Evolutionary conservation across 1,140 invertebrate genomes (phyloP), one percentile per base, ranked within the genome.

Genomic region (Drosophila parvula): DNA sequence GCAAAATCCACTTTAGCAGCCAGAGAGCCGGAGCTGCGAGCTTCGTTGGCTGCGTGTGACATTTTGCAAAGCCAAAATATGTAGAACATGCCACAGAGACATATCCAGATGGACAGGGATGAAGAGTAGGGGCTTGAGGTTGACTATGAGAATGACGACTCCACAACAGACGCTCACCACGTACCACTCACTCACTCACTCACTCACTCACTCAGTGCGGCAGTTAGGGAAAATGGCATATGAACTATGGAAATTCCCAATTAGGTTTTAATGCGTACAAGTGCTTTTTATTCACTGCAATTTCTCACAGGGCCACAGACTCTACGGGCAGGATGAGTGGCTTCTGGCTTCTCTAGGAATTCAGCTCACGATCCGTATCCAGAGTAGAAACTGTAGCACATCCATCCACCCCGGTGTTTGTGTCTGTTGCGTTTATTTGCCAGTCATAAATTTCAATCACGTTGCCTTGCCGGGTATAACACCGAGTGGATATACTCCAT

Each of bases 401-500:
- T 53, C 9, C 51, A 55, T 22, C 28, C 78, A 22, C 43, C 43
- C 44, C 9, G 53, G 18, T 55, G 51, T 55, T 38, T 41, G 48
- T 70, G 69, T 68, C 74, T 79, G 78, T 77, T 86, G 65, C 70
- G 76, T 78, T 58, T 77, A 88, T 84, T 89, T 89, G 78, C 78
- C 84, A 90, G 84, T 89, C 84, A 89, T 89, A 89, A 89, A 89
- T 89, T 89, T 89, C 84, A 89, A 89, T 89, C 84, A 89, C 84
- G 84, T 89, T 89, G 84, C 81, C 84, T 84, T 89, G 84, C 82
- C 84, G 77, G 74, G 41, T 75, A 85, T 88, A 88, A 89, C 84
- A 78, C 83, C 76, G 63, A 86, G 79, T 86, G 79, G 84, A 88
- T 88, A 88, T 71, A 89, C 83, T 86, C 84, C 69, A 50, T 50